Evolutionary conservation across 2,888 invertebrate genomes (phyloP), one percentile per base, ranked within the genome.

Genomic region (Galerucella calmariensis): DNA sequence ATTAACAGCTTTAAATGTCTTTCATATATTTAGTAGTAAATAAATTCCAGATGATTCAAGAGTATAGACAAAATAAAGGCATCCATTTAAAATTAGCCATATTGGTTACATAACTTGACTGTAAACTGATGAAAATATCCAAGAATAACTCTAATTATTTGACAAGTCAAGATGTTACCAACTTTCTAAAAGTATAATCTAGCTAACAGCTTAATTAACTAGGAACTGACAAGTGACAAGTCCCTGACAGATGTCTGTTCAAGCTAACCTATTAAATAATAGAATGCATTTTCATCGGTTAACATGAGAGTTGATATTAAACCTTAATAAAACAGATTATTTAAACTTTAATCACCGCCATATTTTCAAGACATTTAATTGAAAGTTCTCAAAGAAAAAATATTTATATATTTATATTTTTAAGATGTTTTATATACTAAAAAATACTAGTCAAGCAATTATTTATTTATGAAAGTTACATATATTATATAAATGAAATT

Each of bases 401-500:
- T 56, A 71, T 56, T 71, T 56, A 71, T 71, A 71, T 65, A 71
- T 70, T 70, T 70, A 70, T 70, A 70, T 71, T 71, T 71, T 71
- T 71, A 65, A 71, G 41, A 65, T 65, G 46, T 71, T 71, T 65
- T 63, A 71, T 65, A 71, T 71, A 71, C 65, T 71, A 71, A 65
- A 68, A 69, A 65, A 65, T 58, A 71, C 65, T 71, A 71, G 71
- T 71, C 71, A 71, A 71, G 35, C 65, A 58, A 71, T 71, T 71
- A 71, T 71, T 71, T 71, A 71, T 71, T 65, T 71, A 71, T 71
- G 62, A 71, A 20, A 71, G 65, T 71, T 71, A 65, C 71, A 71
- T 41, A 35, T 44, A 16, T 70, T 20, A 70, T 65, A 62, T 62
- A 71, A 71, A 71, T 71, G 70, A 65, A 65, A 71, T 65, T 71